phyloP scores from a whole-genome alignment of 2,888 invertebrate species.

The Arenicola marina region DNA sequence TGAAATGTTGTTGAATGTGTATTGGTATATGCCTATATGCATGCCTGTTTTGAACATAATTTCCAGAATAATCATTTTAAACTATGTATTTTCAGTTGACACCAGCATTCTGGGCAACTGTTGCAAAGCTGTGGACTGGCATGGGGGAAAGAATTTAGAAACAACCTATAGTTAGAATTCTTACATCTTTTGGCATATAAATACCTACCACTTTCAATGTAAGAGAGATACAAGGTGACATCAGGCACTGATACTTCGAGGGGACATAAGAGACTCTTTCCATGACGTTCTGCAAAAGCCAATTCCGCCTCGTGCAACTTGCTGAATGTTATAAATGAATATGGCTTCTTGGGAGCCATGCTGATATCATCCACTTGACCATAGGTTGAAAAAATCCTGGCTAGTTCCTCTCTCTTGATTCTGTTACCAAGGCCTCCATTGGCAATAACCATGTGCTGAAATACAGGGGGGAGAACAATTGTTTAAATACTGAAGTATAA shows the following conservation, averaged over 20 bases:
- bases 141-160: too few species aligned
- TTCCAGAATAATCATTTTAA: too few species aligned
- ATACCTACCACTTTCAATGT: slow-evolving; percentile 67
- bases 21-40: too few species aligned
- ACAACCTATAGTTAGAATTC: too few species aligned
- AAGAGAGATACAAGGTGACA: slow-evolving; percentile 69
- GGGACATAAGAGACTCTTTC: slow-evolving; percentile 43
- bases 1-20: too few species aligned
- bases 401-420: slow-evolving; percentile 70
- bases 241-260: slow-evolving; percentile 66
- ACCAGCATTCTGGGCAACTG: too few species aligned
- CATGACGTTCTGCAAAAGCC: slow-evolving; percentile 32
- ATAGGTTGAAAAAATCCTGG: slow-evolving; percentile 65
- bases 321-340: slow-evolving; percentile 70
- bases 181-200: not conserved
- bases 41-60: too few species aligned
- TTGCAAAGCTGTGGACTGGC: too few species aligned
- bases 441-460: slow-evolving; percentile 76
- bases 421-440: slow-evolving; percentile 87
- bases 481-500: too few species aligned
- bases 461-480: slow-evolving; percentile 33
- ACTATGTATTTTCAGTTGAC: too few species aligned
- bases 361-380: slow-evolving; percentile 69
- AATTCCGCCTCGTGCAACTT: slow-evolving; percentile 62
- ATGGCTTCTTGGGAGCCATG: slow-evolving; percentile 80